Evolutionary conservation across 2,888 invertebrate genomes (phyloP).

Genomic region (Allolobophora icterica): DNA sequence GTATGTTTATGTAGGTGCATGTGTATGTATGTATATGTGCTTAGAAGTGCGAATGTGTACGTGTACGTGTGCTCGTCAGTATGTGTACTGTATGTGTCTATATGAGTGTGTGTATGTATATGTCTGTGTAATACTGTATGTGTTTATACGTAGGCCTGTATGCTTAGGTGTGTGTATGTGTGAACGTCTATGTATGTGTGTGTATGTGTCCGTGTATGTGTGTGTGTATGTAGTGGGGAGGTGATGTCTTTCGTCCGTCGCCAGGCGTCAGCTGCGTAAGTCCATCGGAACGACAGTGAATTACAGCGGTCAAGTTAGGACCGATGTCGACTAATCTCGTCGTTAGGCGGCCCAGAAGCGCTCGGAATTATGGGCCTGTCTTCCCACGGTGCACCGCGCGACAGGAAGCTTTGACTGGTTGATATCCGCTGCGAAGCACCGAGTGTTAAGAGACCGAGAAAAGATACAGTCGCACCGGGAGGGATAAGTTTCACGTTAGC

Average conservation of each 20-base stretch:
- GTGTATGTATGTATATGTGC: too few species aligned
- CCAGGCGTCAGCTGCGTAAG: background rate
- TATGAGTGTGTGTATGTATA: too few species aligned
- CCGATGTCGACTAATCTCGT: background rate
- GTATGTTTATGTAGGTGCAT: too few species aligned
- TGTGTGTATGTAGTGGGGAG: background rate
- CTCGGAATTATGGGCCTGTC: background rate
- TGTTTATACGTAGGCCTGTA: background rate
- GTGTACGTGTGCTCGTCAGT: background rate
- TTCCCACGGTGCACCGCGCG: background rate
- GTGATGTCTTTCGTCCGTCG: background rate
- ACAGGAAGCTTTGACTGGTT: background rate
- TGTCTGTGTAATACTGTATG: background rate
- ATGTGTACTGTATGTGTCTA: background rate
- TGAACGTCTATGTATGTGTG: too few species aligned
- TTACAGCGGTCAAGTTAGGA: slow-evolving; percentile 17
- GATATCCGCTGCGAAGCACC: background rate
- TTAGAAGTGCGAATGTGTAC: background rate
- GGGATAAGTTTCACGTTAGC: background rate
- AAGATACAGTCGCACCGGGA: background rate
- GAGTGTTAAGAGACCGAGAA: background rate
- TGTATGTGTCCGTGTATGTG: too few species aligned
- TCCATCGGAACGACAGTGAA: background rate
- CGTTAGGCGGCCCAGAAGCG: background rate
- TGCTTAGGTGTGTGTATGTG: background rate